Conservation (phyloP, 2,888 invertebrate genomes). For the Ormyrus nitidulus region DNA sequence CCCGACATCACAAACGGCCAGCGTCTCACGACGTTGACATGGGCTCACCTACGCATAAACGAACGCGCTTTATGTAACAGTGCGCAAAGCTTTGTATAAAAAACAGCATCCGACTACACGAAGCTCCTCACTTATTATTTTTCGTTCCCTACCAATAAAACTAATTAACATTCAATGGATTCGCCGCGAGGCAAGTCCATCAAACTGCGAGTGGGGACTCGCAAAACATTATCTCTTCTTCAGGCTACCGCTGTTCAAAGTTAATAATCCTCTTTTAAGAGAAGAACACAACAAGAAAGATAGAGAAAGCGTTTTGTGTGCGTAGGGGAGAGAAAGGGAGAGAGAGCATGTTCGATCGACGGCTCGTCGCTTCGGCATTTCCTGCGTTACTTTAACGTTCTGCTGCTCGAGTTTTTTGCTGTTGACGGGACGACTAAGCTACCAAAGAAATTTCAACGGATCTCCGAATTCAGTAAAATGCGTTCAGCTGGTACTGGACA, state of each 20-base stretch:
- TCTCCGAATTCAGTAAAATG: constrained; percentile 32
- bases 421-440: constrained; percentile 40
- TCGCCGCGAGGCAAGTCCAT: neutral
- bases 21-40: constrained; percentile 85
- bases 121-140: constrained; percentile 27
- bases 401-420: constrained; percentile 26
- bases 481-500: constrained; percentile 1
- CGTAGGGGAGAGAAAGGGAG: constrained; percentile 9
- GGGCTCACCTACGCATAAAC: constrained; percentile 87
- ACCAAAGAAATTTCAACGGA: constrained; percentile 52
- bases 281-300: constrained; percentile 20
- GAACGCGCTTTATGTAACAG: constrained; percentile 83
- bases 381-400: constrained; percentile 16
- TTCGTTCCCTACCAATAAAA: constrained; percentile 16
- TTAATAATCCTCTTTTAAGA: constrained; percentile 16
- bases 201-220: neutral
- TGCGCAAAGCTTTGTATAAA: constrained; percentile 60
- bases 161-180: constrained; percentile 26
- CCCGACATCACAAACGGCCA: constrained; percentile 84
- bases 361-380: constrained; percentile 41
- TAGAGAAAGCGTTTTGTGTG: constrained; percentile 1
- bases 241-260: neutral
- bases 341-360: constrained; percentile 52
- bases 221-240: constrained; percentile 3
- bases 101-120: constrained; percentile 27